phyloP scores from a whole-genome alignment of 2,113 vertebrate genomes.

The Alces alces region DNA sequence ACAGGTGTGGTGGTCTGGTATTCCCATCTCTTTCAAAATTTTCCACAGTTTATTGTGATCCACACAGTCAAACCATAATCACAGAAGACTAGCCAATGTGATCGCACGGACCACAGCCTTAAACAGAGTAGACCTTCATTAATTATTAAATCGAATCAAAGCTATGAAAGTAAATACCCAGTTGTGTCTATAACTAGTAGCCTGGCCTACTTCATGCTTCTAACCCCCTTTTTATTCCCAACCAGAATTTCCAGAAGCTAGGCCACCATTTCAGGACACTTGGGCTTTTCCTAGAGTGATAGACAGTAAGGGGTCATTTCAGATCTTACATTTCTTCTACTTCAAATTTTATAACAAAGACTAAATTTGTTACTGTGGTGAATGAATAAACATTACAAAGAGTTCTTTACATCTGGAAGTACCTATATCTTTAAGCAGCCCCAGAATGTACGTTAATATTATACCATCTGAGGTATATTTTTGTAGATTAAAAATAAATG shows the following conservation, averaged over 20 bases:
- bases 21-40: too few species aligned
- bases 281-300: neutral
- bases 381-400: constrained; percentile 20
- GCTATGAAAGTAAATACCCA: neutral
- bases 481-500: neutral
- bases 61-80: too few species aligned
- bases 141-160: constrained; percentile 20
- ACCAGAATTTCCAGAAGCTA: neutral
- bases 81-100: too few species aligned
- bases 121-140: neutral
- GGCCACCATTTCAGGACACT: neutral
- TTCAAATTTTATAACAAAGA: constrained; percentile 10
- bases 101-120: too few species aligned
- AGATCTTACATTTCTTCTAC: neutral
- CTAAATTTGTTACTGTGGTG: neutral
- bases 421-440: neutral
- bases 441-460: neutral
- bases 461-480: neutral
- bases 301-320: neutral
- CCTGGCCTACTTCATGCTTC: neutral
- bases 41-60: too few species aligned
- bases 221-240: neutral
- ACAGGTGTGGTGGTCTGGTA: too few species aligned
- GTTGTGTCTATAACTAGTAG: neutral
- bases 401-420: neutral